phyloP scores from a whole-genome alignment of 2,113 vertebrate species.

The Tapirus terrestris region DNA sequence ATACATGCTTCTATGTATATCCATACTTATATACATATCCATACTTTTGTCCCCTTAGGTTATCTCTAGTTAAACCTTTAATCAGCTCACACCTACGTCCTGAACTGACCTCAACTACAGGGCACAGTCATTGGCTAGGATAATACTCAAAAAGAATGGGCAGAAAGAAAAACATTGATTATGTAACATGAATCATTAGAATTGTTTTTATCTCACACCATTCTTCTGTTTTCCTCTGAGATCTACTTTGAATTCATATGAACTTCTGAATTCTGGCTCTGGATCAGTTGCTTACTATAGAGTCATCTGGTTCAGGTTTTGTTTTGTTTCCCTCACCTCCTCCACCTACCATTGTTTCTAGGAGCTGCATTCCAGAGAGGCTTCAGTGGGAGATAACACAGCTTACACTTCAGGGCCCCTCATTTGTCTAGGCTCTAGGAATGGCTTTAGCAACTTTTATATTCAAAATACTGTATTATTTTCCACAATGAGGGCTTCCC shows the following conservation, averaged over 20 bases:
- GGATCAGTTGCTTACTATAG: not conserved
- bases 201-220: not conserved
- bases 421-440: not conserved
- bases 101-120: not conserved
- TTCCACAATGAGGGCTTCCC: not conserved
- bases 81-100: not conserved
- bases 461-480: not conserved
- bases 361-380: not conserved
- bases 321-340: not conserved
- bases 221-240: not conserved
- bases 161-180: not conserved
- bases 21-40: not conserved
- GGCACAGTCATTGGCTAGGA: not conserved
- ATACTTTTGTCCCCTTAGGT: not conserved
- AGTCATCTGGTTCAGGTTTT: not conserved
- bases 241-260: not conserved
- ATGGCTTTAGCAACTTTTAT: not conserved
- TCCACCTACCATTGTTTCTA: not conserved
- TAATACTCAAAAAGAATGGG: not conserved
- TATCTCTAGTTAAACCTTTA: not conserved
- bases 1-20: not conserved
- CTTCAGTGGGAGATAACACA: not conserved
- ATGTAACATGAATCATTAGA: not conserved
- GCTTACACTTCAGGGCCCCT: not conserved
- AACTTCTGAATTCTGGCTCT: not conserved